phyloP scores from a whole-genome alignment of 2,888 invertebrate genomes.

The Colostygia pectinataria region DNA sequence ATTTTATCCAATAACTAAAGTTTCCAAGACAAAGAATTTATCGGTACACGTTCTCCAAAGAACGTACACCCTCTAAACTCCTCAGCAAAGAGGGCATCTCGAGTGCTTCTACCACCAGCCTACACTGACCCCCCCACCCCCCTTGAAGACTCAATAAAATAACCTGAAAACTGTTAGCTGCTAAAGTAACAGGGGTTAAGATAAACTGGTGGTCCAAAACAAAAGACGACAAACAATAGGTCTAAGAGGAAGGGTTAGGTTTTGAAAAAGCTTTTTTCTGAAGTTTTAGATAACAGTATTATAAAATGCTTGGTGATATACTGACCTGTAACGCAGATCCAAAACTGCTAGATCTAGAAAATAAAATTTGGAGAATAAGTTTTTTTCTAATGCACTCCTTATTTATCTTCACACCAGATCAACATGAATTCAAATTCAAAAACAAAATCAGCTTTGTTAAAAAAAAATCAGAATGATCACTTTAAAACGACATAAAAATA shows the following conservation, averaged over 20 bases:
- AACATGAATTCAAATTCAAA: too few relatives aligned
- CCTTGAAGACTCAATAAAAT: slow-evolving; percentile 12
- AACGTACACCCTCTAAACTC: slow-evolving; percentile 16
- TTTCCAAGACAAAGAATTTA: slow-evolving; percentile 23
- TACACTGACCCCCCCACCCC: slow-evolving; percentile 10
- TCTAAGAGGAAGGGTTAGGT: slow-evolving; percentile 12
- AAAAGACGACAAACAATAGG: slow-evolving; percentile 24
- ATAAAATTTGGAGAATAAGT: too few relatives aligned
- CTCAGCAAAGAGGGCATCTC: slow-evolving; percentile 16
- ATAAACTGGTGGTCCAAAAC: slow-evolving; percentile 13
- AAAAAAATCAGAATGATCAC: too few relatives aligned
- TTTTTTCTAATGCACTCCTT: too few relatives aligned
- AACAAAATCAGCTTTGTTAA: too few relatives aligned
- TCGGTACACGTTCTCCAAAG: slow-evolving; percentile 21
- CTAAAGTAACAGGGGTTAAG: slow-evolving; percentile 13
- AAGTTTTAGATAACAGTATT: slow-evolving; percentile 13
- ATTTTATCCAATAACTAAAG: too few relatives aligned
- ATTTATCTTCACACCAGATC: too few relatives aligned
- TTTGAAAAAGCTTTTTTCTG: slow-evolving; percentile 15
- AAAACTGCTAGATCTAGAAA: too few relatives aligned
- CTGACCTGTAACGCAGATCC: too few relatives aligned
- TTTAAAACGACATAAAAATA: too few relatives aligned
- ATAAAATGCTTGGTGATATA: too few relatives aligned
- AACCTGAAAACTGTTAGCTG: slow-evolving; percentile 8
- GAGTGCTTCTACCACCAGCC: slow-evolving; percentile 10